Percentiles rank a stretch among this genome's conserved stretches.
These are phyloP conservation scores for Gnathonemus longibarbis DNA, from an alignment of 2,113 vertebrate genomes.

Conservation along the genomic window DNA sequence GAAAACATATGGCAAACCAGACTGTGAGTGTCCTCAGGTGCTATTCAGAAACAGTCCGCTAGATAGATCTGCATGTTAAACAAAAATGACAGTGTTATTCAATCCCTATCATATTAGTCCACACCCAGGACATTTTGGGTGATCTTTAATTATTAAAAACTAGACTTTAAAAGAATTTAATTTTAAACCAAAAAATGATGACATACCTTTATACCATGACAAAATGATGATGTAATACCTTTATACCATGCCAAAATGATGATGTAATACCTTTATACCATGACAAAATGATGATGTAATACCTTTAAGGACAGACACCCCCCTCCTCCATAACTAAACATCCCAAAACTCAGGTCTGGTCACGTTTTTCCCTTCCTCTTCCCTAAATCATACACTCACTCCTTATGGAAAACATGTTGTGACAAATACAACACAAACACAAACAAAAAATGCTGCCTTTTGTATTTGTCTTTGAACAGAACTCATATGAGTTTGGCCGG, in stretches of 20 bases:
- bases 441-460: slow-evolving; percentile 24
- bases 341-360: not conserved
- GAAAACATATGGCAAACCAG: not conserved
- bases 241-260: too few species aligned
- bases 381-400: not conserved
- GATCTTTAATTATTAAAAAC: not conserved
- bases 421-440: not conserved
- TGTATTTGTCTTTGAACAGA: slow-evolving; percentile 34
- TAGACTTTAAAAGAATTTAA: not conserved
- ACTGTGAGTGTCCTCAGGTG: not conserved
- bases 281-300: not conserved
- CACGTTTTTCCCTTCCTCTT: not conserved
- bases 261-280: too few species aligned
- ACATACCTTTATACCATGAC: not conserved
- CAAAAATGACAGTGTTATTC: not conserved
- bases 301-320: not conserved
- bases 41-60: not conserved
- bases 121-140: not conserved
- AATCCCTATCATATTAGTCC: not conserved
- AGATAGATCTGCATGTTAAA: slow-evolving; percentile 6
- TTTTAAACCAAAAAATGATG: not conserved
- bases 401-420: not conserved
- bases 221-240: too few species aligned
- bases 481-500: slow-evolving; percentile 28
- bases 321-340: not conserved